Evolutionary conservation across 2,797 vertebrate species (phyloP).

Genomic region (Etheostoma perlongum): DNA sequence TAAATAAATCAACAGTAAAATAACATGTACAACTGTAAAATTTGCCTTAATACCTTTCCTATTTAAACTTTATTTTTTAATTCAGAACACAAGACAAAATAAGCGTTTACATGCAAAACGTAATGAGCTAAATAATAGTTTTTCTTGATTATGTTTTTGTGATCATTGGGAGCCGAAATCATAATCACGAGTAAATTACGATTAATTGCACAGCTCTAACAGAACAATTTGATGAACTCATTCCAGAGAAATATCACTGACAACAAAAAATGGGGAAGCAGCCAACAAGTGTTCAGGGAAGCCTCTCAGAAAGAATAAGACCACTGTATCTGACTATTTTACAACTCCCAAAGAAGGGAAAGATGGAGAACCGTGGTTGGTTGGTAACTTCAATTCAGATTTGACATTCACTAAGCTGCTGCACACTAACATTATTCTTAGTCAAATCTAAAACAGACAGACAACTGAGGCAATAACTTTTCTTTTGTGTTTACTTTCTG

Average conservation of each 20-base stretch:
- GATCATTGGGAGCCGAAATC: no score
- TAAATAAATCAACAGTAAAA: no score
- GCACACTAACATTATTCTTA: background rate
- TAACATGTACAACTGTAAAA: no score
- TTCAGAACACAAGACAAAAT: no score
- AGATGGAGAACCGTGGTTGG: background rate
- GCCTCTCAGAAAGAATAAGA: background rate
- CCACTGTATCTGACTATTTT: background rate
- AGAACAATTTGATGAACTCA: slow-evolving; percentile 14
- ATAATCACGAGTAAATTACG: no score
- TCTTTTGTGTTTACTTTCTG: background rate
- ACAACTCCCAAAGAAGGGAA: background rate
- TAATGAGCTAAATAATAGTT: no score
- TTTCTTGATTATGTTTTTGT: no score
- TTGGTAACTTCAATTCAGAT: slow-evolving; percentile 9
- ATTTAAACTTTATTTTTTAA: no score
- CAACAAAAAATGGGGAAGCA: background rate
- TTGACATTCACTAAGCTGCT: slow-evolving; percentile 3
- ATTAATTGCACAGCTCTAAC: no score
- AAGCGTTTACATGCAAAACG: no score
- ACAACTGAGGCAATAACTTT: background rate
- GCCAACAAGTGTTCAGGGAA: background rate
- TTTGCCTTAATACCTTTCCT: no score
- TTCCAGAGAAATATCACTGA: slow-evolving; percentile 13
- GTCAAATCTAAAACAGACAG: background rate